These are phyloP conservation scores for Epinotia brunnichana DNA, from an alignment of 2,888 invertebrate species.

Conservation along the genomic window DNA sequence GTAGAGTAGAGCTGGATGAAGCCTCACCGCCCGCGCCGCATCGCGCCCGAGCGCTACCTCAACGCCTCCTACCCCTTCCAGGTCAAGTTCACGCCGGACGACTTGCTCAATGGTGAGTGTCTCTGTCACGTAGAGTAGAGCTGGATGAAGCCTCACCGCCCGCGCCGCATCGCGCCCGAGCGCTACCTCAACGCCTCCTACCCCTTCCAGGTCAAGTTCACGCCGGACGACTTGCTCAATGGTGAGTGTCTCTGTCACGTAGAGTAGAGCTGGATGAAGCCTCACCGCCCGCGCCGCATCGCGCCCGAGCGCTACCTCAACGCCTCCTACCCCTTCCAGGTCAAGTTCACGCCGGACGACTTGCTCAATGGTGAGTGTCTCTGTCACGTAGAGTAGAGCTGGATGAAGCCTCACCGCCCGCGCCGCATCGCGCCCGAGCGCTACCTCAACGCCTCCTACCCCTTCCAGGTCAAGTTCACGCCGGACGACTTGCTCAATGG, in stretches of 20 bases:
- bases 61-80: constrained; percentile 86
- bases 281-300: no score
- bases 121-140: neutral
- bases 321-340: neutral
- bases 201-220: neutral
- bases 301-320: neutral
- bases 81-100: constrained; percentile 78
- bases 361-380: constrained; percentile 79
- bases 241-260: neutral
- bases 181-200: neutral
- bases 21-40: constrained; percentile 18
- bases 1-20: neutral
- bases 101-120: constrained; percentile 4
- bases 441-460: constrained; percentile 67
- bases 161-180: constrained; percentile 62
- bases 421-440: constrained; percentile 80
- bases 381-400: neutral
- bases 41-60: constrained; percentile 82
- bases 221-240: neutral
- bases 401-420: no score
- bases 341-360: constrained; percentile 80
- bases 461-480: constrained; percentile 4
- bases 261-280: no score
- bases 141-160: neutral
- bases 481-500: constrained; percentile 4